Percentiles rank a stretch among this genome's conserved stretches.
Evolutionary conservation across 1,140 invertebrate genomes (phyloP).

Genomic region (Phocides pigmalion): DNA sequence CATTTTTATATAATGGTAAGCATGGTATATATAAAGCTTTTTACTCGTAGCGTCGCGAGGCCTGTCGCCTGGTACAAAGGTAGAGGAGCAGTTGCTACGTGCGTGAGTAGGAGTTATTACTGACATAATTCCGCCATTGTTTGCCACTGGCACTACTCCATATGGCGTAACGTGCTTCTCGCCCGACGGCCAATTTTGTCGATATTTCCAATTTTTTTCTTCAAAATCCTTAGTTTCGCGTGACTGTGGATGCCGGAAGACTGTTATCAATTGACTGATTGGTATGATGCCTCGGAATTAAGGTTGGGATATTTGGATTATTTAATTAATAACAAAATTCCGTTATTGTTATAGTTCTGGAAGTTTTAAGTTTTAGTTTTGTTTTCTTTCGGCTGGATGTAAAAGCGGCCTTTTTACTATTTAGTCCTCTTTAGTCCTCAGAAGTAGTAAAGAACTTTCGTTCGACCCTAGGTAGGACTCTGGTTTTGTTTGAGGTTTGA

Average conservation of each 20-base stretch:
- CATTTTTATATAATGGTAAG: too few relatives aligned
- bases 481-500: too few relatives aligned
- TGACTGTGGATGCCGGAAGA: slow-evolving; percentile 65
- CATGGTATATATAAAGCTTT: too few relatives aligned
- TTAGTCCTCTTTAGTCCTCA: too few relatives aligned
- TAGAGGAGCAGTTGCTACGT: slow-evolving; percentile 69
- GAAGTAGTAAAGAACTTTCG: too few relatives aligned
- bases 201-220: slow-evolving; percentile 56
- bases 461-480: too few relatives aligned
- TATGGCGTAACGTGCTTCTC: slow-evolving; percentile 79
- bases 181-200: slow-evolving; percentile 61
- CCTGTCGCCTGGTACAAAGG: slow-evolving; percentile 45
- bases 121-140: slow-evolving; percentile 80
- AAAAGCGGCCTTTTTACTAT: too few relatives aligned
- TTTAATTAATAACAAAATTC: too few relatives aligned
- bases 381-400: too few relatives aligned
- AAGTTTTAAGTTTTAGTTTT: too few relatives aligned
- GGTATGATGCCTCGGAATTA: neutral
- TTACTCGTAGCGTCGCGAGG: slow-evolving; percentile 36
- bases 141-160: slow-evolving; percentile 70
- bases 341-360: too few relatives aligned
- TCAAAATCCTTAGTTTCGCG: slow-evolving; percentile 62
- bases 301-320: neutral
- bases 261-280: slow-evolving; percentile 37
- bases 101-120: slow-evolving; percentile 78